phyloP scores from a whole-genome alignment of 2,888 invertebrate genomes.

The Lithophane semibrunnea region DNA sequence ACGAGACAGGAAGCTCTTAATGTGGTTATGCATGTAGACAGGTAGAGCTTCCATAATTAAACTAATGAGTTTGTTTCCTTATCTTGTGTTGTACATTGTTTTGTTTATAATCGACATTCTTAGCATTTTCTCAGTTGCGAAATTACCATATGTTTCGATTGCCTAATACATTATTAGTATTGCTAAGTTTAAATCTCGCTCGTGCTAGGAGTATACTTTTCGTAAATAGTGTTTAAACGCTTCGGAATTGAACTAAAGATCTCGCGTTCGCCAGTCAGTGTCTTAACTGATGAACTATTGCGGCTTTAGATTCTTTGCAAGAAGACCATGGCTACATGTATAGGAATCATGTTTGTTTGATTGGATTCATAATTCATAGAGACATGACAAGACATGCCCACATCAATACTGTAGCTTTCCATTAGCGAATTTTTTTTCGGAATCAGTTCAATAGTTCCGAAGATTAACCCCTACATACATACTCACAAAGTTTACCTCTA shows the following conservation, averaged over 20 bases:
- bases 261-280: too few relatives aligned
- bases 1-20: neutral
- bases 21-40: constrained; percentile 2
- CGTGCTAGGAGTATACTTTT: neutral
- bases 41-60: constrained; percentile 23
- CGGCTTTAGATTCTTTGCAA: neutral
- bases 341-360: too few relatives aligned
- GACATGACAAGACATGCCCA: too few relatives aligned
- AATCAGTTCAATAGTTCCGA: too few relatives aligned
- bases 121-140: neutral
- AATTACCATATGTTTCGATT: neutral
- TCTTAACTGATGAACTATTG: neutral
- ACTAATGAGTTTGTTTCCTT: constrained; percentile 19
- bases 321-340: too few relatives aligned
- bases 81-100: neutral
- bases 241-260: neutral
- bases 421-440: too few relatives aligned
- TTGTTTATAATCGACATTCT: neutral
- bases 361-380: too few relatives aligned
- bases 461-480: too few relatives aligned
- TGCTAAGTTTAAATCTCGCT: neutral
- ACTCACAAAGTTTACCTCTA: too few relatives aligned
- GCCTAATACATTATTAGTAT: too few relatives aligned
- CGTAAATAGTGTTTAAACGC: too few relatives aligned
- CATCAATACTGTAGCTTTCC: too few relatives aligned